Conservation (phyloP, 2,888 invertebrate genomes). For the Scaptomyza polygonia region DNA sequence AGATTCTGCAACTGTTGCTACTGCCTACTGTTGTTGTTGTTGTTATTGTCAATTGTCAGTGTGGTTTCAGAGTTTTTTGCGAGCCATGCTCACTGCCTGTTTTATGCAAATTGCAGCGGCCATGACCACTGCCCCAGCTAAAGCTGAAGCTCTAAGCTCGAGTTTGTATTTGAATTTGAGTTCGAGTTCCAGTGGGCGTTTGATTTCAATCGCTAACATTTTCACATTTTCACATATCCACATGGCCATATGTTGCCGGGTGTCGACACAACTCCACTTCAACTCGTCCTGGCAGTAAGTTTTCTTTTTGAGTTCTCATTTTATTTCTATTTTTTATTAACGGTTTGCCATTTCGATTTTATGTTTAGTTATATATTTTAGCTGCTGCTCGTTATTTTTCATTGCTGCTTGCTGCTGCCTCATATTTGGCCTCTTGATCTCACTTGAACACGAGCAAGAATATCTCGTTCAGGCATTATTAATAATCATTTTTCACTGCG, state of each 20-base stretch:
- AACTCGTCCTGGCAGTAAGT: conserved; percentile 42
- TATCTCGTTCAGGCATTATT: conserved; percentile 57
- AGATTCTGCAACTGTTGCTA: conserved; percentile 39
- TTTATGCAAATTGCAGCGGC: conserved; percentile 77
- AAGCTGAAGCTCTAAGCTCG: conserved; percentile 48
- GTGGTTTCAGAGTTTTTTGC: conserved; percentile 39
- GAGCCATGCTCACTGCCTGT: conserved; percentile 52
- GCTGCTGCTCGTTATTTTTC: conserved; percentile 73
- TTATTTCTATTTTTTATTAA: conserved; percentile 65
- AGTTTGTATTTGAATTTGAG: conserved; percentile 11
- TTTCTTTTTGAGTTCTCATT: conserved; percentile 13
- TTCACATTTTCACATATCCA: conserved; percentile 75
- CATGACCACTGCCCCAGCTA: conserved; percentile 42
- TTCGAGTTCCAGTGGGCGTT: conserved; percentile 77
- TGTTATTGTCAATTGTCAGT: conserved; percentile 77
- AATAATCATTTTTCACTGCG: conserved; percentile 70
- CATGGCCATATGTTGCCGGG: conserved; percentile 58
- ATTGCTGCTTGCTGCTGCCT: conserved; percentile 55
- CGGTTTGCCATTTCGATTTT: conserved; percentile 78
- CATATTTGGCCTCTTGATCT: conserved; percentile 80
- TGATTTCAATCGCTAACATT: conserved; percentile 80
- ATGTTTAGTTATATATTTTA: conserved; percentile 79
- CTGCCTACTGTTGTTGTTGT: conserved; percentile 33
- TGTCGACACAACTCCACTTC: conserved; percentile 57
- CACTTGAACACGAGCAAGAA: conserved; percentile 18